Evolutionary conservation across 2,888 invertebrate species (phyloP).

Genomic region (Brachypalpus laphriformis): DNA sequence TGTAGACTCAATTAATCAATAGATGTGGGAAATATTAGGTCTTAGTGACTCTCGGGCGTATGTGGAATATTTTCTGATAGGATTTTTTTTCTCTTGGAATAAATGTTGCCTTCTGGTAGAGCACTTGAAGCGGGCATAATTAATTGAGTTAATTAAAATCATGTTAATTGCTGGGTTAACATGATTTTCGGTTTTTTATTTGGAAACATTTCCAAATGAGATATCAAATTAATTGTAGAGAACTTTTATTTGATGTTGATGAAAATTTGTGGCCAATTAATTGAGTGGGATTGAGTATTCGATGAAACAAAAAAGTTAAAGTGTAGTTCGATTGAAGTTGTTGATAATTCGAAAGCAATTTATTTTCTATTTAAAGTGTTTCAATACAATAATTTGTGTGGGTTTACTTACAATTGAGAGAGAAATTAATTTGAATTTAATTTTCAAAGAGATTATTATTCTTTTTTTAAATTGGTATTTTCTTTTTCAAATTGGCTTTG

Average conservation of each 20-base stretch:
- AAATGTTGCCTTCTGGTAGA: background rate
- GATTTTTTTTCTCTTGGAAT: conserved; percentile 22
- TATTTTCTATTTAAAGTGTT: conserved; percentile 4
- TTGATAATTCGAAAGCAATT: conserved; percentile 22
- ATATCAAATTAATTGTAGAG: conserved; percentile 31
- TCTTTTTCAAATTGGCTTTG: too few species aligned
- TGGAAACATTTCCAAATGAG: background rate
- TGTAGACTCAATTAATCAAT: conserved; percentile 7
- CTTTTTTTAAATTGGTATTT: background rate
- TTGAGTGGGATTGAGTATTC: conserved; percentile 1
- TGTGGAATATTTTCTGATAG: conserved; percentile 33
- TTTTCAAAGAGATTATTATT: background rate
- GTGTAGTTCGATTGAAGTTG: background rate
- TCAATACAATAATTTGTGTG: background rate
- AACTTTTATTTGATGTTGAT: conserved; percentile 38
- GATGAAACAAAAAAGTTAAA: background rate
- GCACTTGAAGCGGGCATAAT: conserved; percentile 32
- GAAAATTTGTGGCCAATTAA: conserved; percentile 26
- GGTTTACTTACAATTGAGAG: background rate
- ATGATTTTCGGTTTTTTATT: conserved; percentile 9
- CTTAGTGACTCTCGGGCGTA: conserved; percentile 36
- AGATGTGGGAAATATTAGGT: background rate
- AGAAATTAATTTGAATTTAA: background rate
- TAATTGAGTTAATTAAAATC: conserved; percentile 44
- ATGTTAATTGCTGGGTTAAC: conserved; percentile 25